phyloP scores from a whole-genome alignment of 2,888 invertebrate genomes.

The Stenoptilia bipunctidactyla region DNA sequence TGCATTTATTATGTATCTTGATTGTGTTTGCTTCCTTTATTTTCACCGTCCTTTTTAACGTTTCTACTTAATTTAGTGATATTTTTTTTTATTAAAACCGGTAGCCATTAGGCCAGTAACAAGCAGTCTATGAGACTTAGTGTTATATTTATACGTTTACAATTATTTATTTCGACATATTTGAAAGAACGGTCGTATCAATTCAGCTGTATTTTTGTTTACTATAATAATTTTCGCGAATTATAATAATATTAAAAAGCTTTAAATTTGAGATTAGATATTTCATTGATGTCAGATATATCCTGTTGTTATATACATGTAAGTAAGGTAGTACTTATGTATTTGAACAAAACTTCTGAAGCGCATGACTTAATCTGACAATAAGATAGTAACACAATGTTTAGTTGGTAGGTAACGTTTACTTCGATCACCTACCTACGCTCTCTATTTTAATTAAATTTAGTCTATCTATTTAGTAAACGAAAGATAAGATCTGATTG shows the following conservation, averaged over 20 bases:
- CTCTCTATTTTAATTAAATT: too few relatives aligned
- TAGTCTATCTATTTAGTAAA: too few relatives aligned
- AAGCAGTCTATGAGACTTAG: constrained; percentile 64
- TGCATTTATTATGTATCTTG: constrained; percentile 26
- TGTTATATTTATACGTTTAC: constrained; percentile 47
- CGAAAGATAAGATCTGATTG: too few relatives aligned
- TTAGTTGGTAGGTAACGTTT: too few relatives aligned
- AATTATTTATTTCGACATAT: constrained; percentile 15
- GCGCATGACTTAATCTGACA: too few relatives aligned
- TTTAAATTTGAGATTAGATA: constrained; percentile 70
- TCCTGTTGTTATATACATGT: too few relatives aligned
- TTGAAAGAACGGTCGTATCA: too few relatives aligned
- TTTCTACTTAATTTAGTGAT: constrained; percentile 66
- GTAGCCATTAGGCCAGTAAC: constrained; percentile 55
- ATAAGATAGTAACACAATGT: too few relatives aligned
- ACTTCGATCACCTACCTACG: too few relatives aligned
- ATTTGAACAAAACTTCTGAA: too few relatives aligned
- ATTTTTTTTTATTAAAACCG: constrained; percentile 50
- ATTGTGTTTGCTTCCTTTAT: constrained; percentile 30
- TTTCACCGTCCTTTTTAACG: constrained; percentile 60
- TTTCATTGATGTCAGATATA: constrained; percentile 17
- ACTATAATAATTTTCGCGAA: constrained; percentile 10
- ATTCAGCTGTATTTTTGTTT: constrained; percentile 45
- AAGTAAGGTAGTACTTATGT: constrained; percentile 33
- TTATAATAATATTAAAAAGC: constrained; percentile 52